Base-by-base conservation (phyloP, 2,797 vertebrate species). In the Esox lucius region DNA sequence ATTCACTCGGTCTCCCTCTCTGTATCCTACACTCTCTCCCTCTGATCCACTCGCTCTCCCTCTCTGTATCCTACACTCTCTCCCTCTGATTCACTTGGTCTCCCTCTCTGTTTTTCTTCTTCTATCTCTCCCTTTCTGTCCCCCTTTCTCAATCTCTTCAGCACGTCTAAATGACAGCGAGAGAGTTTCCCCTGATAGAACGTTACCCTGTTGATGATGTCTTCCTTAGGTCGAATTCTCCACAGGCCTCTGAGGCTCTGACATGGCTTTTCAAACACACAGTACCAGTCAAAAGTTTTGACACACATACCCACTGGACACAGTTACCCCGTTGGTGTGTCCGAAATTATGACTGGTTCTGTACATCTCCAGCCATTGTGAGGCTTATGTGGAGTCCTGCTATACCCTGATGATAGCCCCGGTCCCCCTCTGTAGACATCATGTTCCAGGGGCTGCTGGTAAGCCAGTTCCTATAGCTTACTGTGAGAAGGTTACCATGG, bases 401-500 rank as follows among this genome's bases (percentile, higher is more conserved):
- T 65, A 35, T 68, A 56, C 80, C 78, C 80, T 85, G 79, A 84
- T 69, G 79, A 80, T 81, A 83, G 73, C 75, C 68, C 72, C 79
- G 82, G 80, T 81, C 83, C 84, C 51, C 3, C 75, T 68, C 77
- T 77, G 80, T 64, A 78, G 80, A 85, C 66, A 61, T 26, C 17
- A n/a, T 15, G 78, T 74, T 78, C 68, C 74, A 80, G 72, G 76
- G 73, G 77, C 75, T 75, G 80, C 85, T 83, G 75, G 70, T 85
- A 87, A 88, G 80, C 83, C 84, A 89, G 84, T 81, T 84, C 87
- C 72, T 39, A 73, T 51, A 53, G 80, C 77, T 80, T 80, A 83
- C 87, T 81, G 76, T 71, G 72, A 88, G 80, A 74, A 82, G 76
- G 86, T 80, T 88, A 84, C 86, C 75, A 86, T 91, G 88, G 83